Conservation (phyloP, 37 sponge, comb jelly and placozoan genomes). For the Diacarnus erythraeanus region DNA sequence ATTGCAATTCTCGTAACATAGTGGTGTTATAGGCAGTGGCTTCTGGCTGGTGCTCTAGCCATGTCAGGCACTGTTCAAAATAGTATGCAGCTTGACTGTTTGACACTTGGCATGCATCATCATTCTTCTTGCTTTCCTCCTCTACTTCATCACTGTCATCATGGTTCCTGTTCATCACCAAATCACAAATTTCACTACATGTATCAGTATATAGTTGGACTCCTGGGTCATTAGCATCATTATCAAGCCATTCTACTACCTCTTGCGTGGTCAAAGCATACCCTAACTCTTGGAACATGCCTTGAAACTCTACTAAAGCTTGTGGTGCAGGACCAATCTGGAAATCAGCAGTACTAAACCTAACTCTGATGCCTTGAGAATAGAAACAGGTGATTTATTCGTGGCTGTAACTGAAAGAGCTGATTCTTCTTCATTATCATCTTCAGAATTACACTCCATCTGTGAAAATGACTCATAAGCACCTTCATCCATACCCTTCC, state of each 20-base stretch:
- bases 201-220: too few species aligned
- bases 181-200: constrained; percentile 20
- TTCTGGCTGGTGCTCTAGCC: constrained; percentile 33
- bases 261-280: neutral
- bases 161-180: too few species aligned
- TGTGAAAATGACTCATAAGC: too few species aligned
- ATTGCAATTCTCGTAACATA: too few species aligned
- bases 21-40: constrained; percentile 4
- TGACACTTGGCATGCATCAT: neutral
- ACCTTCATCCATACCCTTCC: too few species aligned
- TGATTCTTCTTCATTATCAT: neutral
- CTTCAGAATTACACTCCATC: too few species aligned
- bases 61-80: constrained; percentile 23
- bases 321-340: too few species aligned
- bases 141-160: neutral
- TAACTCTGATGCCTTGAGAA: neutral
- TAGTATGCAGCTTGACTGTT: constrained; percentile 19
- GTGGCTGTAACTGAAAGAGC: neutral
- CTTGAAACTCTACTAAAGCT: neutral
- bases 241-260: neutral
- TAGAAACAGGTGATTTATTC: neutral
- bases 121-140: neutral
- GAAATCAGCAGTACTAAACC: neutral
- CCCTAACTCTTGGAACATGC: neutral
- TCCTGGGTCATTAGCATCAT: neutral